phyloP scores from a whole-genome alignment of 2,113 vertebrate species.

The Herpetotheres cachinnans region DNA sequence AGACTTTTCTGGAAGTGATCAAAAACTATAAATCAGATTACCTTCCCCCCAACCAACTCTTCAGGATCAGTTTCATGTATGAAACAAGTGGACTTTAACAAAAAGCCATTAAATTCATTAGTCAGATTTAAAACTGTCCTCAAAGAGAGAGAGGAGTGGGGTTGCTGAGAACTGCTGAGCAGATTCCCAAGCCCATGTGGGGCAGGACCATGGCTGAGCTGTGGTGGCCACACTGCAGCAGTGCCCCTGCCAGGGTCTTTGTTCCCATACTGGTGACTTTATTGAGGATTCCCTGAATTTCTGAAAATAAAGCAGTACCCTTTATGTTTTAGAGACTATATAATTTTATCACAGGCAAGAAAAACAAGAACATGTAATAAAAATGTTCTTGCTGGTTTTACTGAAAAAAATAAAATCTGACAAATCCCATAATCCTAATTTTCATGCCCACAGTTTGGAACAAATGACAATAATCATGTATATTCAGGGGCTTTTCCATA shows the following conservation, averaged over 20 bases:
- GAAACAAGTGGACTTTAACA: background rate
- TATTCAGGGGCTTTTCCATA: background rate
- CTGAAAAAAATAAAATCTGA: background rate
- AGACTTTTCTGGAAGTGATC: background rate
- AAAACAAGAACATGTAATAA: background rate
- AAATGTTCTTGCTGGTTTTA: background rate
- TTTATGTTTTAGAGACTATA: background rate
- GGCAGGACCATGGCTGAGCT: background rate
- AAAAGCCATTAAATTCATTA: background rate
- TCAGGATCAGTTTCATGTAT: background rate
- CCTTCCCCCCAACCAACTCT: background rate
- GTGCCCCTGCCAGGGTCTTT: background rate
- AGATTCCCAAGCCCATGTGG: background rate
- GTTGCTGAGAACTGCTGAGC: background rate
- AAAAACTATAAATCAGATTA: background rate
- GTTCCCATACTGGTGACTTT: background rate
- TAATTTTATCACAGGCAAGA: background rate
- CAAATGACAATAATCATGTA: background rate
- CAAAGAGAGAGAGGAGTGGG: background rate
- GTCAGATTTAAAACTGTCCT: background rate
- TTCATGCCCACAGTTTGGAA: background rate
- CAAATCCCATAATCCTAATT: conserved; percentile 11
- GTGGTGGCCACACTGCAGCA: background rate
- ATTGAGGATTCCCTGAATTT: background rate
- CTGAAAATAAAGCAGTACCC: background rate